These are phyloP conservation scores for Sceloporus undulatus DNA, from an alignment of 2,113 vertebrate species.

Conservation along the genomic window DNA sequence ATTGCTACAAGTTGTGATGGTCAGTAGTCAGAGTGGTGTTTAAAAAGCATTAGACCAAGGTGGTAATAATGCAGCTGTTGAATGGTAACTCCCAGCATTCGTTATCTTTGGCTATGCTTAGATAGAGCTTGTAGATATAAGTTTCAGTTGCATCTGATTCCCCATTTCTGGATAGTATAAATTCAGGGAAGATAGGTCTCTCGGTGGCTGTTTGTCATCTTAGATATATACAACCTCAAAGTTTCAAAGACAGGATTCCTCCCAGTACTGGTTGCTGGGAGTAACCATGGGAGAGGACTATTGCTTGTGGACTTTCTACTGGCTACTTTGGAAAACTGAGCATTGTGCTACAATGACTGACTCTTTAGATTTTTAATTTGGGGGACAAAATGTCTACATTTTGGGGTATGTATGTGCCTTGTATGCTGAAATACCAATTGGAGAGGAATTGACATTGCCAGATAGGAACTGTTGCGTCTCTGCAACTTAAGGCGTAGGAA, in stretches of 20 bases:
- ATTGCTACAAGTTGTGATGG: neutral
- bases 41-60: neutral
- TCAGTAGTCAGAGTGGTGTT: neutral
- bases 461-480: neutral
- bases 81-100: too few species aligned
- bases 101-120: too few species aligned
- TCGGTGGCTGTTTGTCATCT: neutral
- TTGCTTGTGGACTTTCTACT: neutral
- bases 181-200: neutral
- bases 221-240: neutral
- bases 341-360: too few species aligned
- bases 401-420: neutral
- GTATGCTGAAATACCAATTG: neutral
- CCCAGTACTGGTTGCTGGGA: neutral
- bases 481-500: neutral
- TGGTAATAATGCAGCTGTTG: too few species aligned
- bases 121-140: too few species aligned
- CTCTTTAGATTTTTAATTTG: too few species aligned
- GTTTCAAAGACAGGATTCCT: neutral
- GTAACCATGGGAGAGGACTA: neutral
- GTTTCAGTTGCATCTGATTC: too few species aligned
- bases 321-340: too few species aligned
- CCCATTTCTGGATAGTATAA: neutral
- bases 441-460: neutral
- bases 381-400: neutral